Percentiles rank a stretch among this genome's conserved stretches.
phyloP scores from a whole-genome alignment of 2,888 invertebrate genomes.

The Temnothorax ravouxi region DNA sequence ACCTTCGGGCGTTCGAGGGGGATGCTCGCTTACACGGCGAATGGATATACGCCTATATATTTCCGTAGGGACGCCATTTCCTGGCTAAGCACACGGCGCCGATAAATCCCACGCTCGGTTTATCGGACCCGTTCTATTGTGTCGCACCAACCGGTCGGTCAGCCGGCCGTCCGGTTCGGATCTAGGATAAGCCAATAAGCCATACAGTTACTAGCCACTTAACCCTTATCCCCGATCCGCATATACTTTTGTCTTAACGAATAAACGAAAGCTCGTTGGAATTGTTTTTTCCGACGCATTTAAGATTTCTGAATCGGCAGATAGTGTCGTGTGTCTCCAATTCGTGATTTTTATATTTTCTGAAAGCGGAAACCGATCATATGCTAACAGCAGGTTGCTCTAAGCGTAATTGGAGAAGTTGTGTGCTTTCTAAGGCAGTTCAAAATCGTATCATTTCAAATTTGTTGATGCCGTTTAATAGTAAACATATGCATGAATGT shows the following conservation, averaged over 20 bases:
- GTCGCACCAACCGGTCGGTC: slow-evolving; percentile 55
- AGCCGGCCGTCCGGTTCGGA: slow-evolving; percentile 16
- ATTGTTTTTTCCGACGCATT: neutral
- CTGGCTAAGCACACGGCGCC: slow-evolving; percentile 72
- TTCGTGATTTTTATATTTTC: neutral
- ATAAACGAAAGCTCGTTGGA: neutral
- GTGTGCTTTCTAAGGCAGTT: neutral
- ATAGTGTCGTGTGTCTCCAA: neutral
- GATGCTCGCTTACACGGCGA: slow-evolving; percentile 36
- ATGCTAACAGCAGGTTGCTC: neutral
- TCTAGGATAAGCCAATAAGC: slow-evolving; percentile 46
- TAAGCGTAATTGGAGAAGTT: slow-evolving; percentile 24
- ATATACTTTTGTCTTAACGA: slow-evolving; percentile 21
- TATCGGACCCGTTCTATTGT: slow-evolving; percentile 73
- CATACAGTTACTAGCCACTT: slow-evolving; percentile 42
- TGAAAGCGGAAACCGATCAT: slow-evolving; percentile 8
- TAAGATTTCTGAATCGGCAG: slow-evolving; percentile 9
- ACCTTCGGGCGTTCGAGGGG: slow-evolving; percentile 29
- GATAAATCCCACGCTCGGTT: slow-evolving; percentile 75
- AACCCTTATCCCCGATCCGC: slow-evolving; percentile 28
- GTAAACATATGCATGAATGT: neutral
- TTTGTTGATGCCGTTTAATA: neutral
- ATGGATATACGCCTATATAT: slow-evolving; percentile 60
- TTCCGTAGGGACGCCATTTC: slow-evolving; percentile 69
- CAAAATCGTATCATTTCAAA: neutral